Percentiles rank a stretch among this genome's conserved stretches.
Conservation (phyloP, 2,888 invertebrate species). For the Ditylenchus weischeri region DNA sequence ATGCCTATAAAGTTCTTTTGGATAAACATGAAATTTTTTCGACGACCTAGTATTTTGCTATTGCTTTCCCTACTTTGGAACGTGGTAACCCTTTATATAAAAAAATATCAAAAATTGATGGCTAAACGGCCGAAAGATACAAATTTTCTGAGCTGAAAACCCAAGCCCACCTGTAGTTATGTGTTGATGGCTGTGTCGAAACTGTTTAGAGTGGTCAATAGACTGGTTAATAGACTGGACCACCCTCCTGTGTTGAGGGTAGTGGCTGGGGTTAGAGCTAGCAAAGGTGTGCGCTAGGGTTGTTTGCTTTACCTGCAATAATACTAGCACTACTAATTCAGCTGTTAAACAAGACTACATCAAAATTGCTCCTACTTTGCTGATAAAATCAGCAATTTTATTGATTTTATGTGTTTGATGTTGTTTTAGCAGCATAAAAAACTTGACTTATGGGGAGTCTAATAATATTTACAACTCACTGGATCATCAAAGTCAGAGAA, state of each 20-base stretch:
- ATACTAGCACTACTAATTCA: background rate
- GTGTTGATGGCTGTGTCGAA: background rate
- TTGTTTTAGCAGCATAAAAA: background rate
- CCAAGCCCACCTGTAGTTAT: no score
- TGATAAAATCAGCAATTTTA: no score
- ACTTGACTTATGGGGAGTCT: background rate
- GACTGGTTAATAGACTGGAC: constrained; percentile 30
- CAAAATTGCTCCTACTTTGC: background rate
- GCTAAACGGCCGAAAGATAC: no score
- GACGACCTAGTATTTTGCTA: no score
- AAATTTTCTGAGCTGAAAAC: no score
- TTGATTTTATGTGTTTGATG: no score
- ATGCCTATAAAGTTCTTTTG: no score
- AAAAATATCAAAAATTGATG: no score
- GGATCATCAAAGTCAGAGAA: constrained; percentile 39
- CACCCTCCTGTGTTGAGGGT: constrained; percentile 39
- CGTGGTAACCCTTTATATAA: no score
- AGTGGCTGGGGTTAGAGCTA: constrained; percentile 41
- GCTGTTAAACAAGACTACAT: background rate
- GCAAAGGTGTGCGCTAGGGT: constrained; percentile 46
- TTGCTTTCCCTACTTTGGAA: no score
- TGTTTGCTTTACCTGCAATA: constrained; percentile 40
- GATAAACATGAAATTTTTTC: no score
- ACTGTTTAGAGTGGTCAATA: no score
- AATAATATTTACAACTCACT: constrained; percentile 23